Evolutionary conservation across 2,888 invertebrate species (phyloP).

Genomic region (Furcula furcula): DNA sequence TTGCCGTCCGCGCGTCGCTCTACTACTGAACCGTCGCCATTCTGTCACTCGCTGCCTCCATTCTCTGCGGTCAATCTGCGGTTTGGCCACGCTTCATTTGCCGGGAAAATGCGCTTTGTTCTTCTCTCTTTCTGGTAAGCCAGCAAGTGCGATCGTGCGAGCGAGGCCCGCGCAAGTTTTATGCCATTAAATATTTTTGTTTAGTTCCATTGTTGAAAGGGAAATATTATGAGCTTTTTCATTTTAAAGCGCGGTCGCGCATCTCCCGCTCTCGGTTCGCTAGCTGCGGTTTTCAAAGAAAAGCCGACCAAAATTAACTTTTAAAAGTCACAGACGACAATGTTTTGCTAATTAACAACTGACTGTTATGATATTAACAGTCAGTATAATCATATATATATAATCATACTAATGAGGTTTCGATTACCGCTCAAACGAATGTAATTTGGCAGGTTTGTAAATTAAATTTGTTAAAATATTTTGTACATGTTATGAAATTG

Average conservation of each 20-base stretch:
- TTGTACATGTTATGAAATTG: conserved; percentile 14
- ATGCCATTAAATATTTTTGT: conserved; percentile 74
- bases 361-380: too few relatives aligned
- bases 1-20: conserved; percentile 64
- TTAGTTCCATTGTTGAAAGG: conserved; percentile 73
- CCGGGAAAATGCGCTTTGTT: conserved; percentile 74
- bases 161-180: conserved; percentile 68
- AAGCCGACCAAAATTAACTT: too few relatives aligned
- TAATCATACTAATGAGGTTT: conserved; percentile 47
- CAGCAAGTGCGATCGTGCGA: conserved; percentile 34
- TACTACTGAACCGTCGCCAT: conserved; percentile 79
- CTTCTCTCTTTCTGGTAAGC: conserved; percentile 53
- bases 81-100: conserved; percentile 82
- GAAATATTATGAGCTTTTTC: conserved; percentile 77
- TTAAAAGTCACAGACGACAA: too few relatives aligned
- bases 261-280: conserved; percentile 49
- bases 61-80: conserved; percentile 83
- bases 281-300: conserved; percentile 45
- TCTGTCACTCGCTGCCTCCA: conserved; percentile 81
- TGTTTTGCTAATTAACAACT: too few relatives aligned
- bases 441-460: conserved; percentile 35
- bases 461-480: conserved; percentile 20
- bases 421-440: conserved; percentile 36
- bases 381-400: too few relatives aligned
- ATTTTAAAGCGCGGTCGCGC: conserved; percentile 51